Conservation (phyloP, 2,888 invertebrate species). For the Microctonus hyperodae region DNA sequence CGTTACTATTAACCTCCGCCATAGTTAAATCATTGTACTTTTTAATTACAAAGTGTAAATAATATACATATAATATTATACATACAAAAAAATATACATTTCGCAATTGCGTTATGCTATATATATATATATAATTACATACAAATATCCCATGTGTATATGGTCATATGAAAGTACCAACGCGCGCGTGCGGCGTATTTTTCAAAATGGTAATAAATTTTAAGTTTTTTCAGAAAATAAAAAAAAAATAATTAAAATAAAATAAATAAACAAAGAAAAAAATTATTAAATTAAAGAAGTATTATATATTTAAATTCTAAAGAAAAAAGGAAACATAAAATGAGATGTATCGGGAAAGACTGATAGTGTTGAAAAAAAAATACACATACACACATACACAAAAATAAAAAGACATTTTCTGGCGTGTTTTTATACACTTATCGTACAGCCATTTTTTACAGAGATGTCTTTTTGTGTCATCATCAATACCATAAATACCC, state of each 20-base stretch:
- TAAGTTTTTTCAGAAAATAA: slow-evolving; percentile 3
- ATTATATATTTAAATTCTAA: not conserved
- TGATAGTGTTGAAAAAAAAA: slow-evolving; percentile 19
- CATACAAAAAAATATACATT: slow-evolving; percentile 31
- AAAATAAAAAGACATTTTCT: not conserved
- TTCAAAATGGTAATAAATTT: slow-evolving; percentile 12
- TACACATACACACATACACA: no score
- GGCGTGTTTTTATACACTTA: not conserved
- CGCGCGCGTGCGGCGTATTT: slow-evolving; percentile 29
- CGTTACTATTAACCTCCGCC: slow-evolving; percentile 27
- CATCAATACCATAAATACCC: not conserved
- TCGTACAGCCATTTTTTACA: slow-evolving; percentile 20
- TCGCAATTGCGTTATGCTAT: slow-evolving; percentile 31
- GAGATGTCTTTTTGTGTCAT: not conserved
- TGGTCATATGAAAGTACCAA: slow-evolving; percentile 17
- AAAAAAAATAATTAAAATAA: slow-evolving; percentile 14
- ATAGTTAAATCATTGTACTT: slow-evolving; percentile 31
- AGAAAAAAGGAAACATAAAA: not conserved
- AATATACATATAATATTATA: slow-evolving; percentile 39
- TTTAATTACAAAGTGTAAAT: slow-evolving; percentile 38
- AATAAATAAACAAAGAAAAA: not conserved
- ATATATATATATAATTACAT: slow-evolving; percentile 20
- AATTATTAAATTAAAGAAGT: no score
- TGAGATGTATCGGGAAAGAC: slow-evolving; percentile 19
- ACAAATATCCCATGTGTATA: slow-evolving; percentile 20